Conservation (phyloP, 1,140 invertebrate species). For the Akabosia matsudoensis region DNA sequence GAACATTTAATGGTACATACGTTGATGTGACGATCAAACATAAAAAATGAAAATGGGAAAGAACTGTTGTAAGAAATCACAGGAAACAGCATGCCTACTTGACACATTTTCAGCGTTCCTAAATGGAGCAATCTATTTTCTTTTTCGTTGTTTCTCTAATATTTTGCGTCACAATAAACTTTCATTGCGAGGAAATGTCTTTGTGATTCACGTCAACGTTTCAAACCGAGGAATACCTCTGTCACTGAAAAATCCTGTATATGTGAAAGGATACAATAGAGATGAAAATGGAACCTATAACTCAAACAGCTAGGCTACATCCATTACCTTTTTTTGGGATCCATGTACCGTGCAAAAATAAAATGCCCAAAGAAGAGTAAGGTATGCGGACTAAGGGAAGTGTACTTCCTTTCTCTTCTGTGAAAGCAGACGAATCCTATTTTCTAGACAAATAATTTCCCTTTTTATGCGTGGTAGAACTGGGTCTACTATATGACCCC, state of each 20-base stretch:
- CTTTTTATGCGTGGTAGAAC: too few species aligned
- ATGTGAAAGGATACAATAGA: too few species aligned
- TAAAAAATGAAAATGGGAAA: constrained; percentile 5
- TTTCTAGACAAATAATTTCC: too few species aligned
- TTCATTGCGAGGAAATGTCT: not conserved
- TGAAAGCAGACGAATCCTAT: too few species aligned
- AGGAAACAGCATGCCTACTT: not conserved
- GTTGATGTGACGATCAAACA: not conserved
- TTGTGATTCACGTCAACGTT: constrained; percentile 1
- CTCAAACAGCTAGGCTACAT: too few species aligned
- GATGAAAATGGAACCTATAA: too few species aligned
- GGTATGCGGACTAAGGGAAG: too few species aligned
- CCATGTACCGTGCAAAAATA: not conserved
- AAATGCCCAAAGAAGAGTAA: not conserved
- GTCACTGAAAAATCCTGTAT: too few species aligned
- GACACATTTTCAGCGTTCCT: not conserved
- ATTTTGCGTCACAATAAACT: constrained; percentile 3
- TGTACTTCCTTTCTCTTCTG: too few species aligned
- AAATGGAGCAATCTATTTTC: constrained; percentile 12
- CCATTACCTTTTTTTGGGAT: not conserved
- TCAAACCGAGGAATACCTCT: too few species aligned
- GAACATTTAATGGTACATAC: too few species aligned
- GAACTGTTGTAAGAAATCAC: not conserved
- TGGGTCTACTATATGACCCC: too few species aligned
- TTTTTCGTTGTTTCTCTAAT: constrained; percentile 7